Percentiles rank a stretch among this genome's conserved stretches.
Evolutionary conservation across 2,888 invertebrate genomes (phyloP).

Genomic region (Clusia tigrina): DNA sequence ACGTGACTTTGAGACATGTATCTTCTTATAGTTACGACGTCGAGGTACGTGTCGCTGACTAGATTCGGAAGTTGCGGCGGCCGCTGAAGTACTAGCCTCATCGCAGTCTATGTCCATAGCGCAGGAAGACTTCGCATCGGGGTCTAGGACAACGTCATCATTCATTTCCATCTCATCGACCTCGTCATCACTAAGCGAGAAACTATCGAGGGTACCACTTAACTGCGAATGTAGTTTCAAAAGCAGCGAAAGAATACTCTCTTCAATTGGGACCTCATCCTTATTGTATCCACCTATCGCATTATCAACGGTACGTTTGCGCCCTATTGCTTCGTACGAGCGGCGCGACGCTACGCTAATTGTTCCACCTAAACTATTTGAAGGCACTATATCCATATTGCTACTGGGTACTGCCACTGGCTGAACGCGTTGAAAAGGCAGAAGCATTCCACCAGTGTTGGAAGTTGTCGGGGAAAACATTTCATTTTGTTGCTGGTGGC

Average conservation of each 20-base stretch:
- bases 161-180: constrained; percentile 28
- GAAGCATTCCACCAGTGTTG: constrained; percentile 55
- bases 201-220: constrained; percentile 84
- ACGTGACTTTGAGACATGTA: constrained; percentile 63
- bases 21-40: constrained; percentile 46
- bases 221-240: constrained; percentile 90
- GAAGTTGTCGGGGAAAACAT: constrained; percentile 61
- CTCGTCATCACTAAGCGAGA: constrained; percentile 68
- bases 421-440: constrained; percentile 64
- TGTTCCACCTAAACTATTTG: constrained; percentile 52
- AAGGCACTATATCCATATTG: constrained; percentile 66
- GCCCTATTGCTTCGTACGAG: constrained; percentile 50
- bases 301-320: constrained; percentile 62
- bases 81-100: constrained; percentile 56
- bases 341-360: constrained; percentile 38
- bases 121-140: constrained; percentile 14
- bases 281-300: constrained; percentile 64
- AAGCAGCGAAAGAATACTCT: constrained; percentile 88
- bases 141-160: constrained; percentile 3
- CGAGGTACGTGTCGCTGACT: constrained; percentile 34
- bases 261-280: constrained; percentile 73
- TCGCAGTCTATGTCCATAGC: constrained; percentile 61
- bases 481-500: constrained; percentile 47
- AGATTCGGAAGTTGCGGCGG: constrained; percentile 29
- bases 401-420: constrained; percentile 62